Evolutionary conservation across 2,113 vertebrate genomes (phyloP), one percentile per base, ranked within the genome.

Genomic region (Siniperca knerii): DNA sequence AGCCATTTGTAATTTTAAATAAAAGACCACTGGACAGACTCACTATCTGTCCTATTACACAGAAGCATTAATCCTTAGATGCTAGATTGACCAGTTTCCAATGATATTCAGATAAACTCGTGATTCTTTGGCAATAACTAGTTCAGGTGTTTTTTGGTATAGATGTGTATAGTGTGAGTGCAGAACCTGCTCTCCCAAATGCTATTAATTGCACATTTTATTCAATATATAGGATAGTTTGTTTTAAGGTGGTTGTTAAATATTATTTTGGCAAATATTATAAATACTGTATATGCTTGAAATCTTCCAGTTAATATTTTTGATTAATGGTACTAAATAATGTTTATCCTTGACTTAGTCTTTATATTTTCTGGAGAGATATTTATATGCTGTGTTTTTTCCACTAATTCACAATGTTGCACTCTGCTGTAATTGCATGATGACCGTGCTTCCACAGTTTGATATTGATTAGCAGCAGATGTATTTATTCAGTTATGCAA

Each of bases 401-500:
- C 81, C 89, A 93, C 89, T 93, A 92, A 93, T 87, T 80, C 37
- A 75, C 52, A 62, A 50, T 73, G 65, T 82, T 92, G 87, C 85
- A 79, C 79, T 90, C 86, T 92, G 92, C 89, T 92, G 86, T 85
- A 68, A 75, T 86, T 90, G 82, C 79, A 92, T 94, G 90, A 93
- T 44, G 84, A 88, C 86, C 16, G 92, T 87, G 92, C 69, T 79
- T 73, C 42, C 52, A 44, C 88, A 40, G 86, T 95, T 91, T 91
- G 91, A 95, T 86, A 80, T 83, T 33, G 64, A 87, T 87, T 69
- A 74, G 75, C 91, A 90, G 92, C 91, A 92, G 90, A 93, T 92
- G 93, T 95, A 95, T 95, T 94, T 95, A 95, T 96, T 94, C 82
- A 87, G 20, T 90, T 94, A 93, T 96, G 93, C 92, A 95, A 93